phyloP scores from a whole-genome alignment of 2,888 invertebrate genomes.

The Synergus umbraculus region DNA sequence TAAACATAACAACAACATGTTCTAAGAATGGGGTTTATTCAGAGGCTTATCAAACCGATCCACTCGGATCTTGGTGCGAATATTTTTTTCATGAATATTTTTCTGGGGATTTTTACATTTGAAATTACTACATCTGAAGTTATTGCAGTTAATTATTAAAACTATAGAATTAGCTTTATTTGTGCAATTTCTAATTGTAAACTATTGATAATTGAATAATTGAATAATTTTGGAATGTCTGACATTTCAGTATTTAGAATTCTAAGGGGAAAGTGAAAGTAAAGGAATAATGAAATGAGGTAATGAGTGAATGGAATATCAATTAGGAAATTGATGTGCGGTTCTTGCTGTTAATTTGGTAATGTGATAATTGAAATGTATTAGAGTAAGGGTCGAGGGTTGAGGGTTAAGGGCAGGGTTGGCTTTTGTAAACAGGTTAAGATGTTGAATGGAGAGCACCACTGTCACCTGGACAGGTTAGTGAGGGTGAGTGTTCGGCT shows the following conservation, averaged over 20 bases:
- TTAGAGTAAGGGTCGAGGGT: background rate
- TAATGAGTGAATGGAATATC: conserved; percentile 4
- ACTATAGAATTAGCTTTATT: no score
- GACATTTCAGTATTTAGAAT: no score
- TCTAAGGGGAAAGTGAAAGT: background rate
- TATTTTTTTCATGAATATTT: no score
- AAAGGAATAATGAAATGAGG: conserved; percentile 9
- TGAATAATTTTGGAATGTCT: no score
- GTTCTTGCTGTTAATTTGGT: background rate
- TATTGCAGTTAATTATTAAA: no score
- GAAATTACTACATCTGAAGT: no score
- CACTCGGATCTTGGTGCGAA: background rate
- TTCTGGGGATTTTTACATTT: no score
- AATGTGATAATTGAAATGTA: conserved; percentile 20
- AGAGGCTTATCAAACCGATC: background rate
- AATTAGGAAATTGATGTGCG: conserved; percentile 16
- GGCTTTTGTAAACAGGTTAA: conserved; percentile 2
- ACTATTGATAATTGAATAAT: no score
- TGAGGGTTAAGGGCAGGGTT: conserved; percentile 15
- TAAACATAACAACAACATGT: conserved; percentile 27
- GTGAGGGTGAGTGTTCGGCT: conserved; percentile 55
- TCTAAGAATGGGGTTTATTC: conserved; percentile 16
- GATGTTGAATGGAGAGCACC: conserved; percentile 58
- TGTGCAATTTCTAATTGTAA: no score
- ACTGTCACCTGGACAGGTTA: conserved; percentile 73